A percentile compares a stretch with the other conserved stretches of the same genome.
These are phyloP conservation scores for Chascanopsetta lugubris DNA, from an alignment of 2,113 vertebrate species.

Conservation along the genomic window DNA sequence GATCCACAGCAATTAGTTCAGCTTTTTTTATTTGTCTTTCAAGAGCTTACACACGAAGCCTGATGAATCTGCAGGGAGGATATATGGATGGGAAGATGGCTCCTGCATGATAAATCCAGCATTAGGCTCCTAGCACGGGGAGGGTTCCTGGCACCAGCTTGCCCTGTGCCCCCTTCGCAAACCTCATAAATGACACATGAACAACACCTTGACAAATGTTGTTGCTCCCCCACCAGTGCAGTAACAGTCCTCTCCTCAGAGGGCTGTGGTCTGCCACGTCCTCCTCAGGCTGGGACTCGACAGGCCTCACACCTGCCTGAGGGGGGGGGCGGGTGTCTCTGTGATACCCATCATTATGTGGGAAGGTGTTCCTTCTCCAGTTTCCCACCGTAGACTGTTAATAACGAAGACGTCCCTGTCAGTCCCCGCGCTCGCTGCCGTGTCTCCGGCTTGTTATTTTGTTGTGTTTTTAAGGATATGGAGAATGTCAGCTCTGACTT, in stretches of 20 bases:
- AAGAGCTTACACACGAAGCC: conserved; percentile 40
- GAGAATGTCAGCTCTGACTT: conserved; percentile 50
- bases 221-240: conserved; percentile 18
- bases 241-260: conserved; percentile 23
- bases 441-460: conserved; percentile 41
- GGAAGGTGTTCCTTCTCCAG: conserved; percentile 53
- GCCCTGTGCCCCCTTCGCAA: background rate
- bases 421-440: conserved; percentile 19
- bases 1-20: conserved; percentile 71
- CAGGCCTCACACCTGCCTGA: conserved; percentile 64
- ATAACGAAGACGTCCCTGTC: conserved; percentile 60
- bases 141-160: conserved; percentile 15
- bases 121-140: conserved; percentile 30
- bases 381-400: conserved; percentile 52
- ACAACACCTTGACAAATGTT: conserved; percentile 45
- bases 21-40: conserved; percentile 75
- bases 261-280: conserved; percentile 35
- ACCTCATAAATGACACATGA: conserved; percentile 36
- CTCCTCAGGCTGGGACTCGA: conserved; percentile 50
- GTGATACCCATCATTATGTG: conserved; percentile 70
- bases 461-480: conserved; percentile 45
- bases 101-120: conserved; percentile 46
- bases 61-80: conserved; percentile 52
- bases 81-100: conserved; percentile 47
- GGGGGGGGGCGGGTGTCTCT: conserved; percentile 59